Evolutionary conservation across 23 tunicate species (phyloP).

Genomic region (Phallusia fumigata): DNA sequence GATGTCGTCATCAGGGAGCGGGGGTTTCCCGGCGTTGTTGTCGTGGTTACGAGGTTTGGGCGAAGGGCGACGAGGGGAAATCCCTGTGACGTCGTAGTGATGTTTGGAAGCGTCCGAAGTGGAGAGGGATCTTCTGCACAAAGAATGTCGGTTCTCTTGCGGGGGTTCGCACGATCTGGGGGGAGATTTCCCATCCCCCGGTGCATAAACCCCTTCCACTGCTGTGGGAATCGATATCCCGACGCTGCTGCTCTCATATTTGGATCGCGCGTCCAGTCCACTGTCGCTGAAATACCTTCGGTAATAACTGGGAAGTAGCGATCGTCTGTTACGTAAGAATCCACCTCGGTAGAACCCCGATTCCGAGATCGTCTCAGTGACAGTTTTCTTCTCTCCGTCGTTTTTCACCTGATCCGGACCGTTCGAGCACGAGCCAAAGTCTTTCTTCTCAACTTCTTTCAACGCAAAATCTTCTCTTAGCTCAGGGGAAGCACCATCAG

Average conservation of each 20-base stretch:
- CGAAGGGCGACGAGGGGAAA: not conserved
- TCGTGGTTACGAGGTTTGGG: not conserved
- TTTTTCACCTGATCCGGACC: not conserved
- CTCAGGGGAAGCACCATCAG: not conserved
- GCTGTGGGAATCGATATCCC: conserved; percentile 28
- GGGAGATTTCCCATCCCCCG: not conserved
- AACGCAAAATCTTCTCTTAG: not conserved
- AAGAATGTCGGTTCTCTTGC: not conserved
- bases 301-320: conserved; percentile 32
- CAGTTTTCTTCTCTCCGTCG: not conserved
- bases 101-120: not conserved
- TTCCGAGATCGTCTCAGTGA: not conserved
- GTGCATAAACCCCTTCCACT: not conserved
- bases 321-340: conserved; percentile 19
- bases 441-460: not conserved
- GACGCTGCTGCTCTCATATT: conserved; percentile 18
- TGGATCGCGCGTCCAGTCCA: conserved; percentile 6
- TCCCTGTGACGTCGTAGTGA: not conserved
- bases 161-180: not conserved
- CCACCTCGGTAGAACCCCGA: conserved; percentile 20
- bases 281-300: conserved; percentile 31
- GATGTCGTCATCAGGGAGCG: conserved; percentile 3
- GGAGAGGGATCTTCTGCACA: not conserved
- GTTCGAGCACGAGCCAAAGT: not conserved
- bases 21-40: not conserved